Evolutionary conservation across 2,888 invertebrate species (phyloP).

Genomic region (Polia nebulosa): DNA sequence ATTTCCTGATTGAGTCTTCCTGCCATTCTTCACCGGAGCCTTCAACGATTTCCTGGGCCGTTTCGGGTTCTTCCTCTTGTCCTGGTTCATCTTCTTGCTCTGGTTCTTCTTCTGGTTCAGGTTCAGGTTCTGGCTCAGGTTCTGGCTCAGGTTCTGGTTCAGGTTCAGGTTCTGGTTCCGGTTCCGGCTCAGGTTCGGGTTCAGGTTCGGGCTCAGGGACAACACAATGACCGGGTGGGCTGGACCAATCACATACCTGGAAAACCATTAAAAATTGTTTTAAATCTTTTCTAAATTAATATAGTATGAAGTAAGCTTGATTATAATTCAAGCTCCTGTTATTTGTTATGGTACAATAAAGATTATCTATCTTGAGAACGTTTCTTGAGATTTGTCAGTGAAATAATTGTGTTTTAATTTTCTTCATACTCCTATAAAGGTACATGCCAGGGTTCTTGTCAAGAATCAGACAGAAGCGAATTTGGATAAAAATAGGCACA

Average conservation of each 20-base stretch:
- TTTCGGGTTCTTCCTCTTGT: slow-evolving; percentile 34
- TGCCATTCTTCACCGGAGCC: slow-evolving; percentile 72
- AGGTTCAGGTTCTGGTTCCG: slow-evolving; percentile 76
- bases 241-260: slow-evolving; percentile 84
- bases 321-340: too few species aligned
- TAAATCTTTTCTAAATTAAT: too few species aligned
- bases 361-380: too few species aligned
- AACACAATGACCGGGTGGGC: slow-evolving; percentile 77
- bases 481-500: too few species aligned
- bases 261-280: slow-evolving; percentile 25
- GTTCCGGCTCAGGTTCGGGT: slow-evolving; percentile 78
- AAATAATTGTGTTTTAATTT: not conserved
- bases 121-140: slow-evolving; percentile 79
- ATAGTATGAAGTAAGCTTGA: too few species aligned
- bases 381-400: too few species aligned
- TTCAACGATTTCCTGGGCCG: slow-evolving; percentile 49
- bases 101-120: slow-evolving; percentile 78
- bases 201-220: slow-evolving; percentile 79
- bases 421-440: not conserved
- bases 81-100: slow-evolving; percentile 79
- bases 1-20: slow-evolving; percentile 66
- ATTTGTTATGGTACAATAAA: too few species aligned
- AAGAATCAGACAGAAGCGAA: too few species aligned
- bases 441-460: too few species aligned
- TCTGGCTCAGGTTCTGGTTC: slow-evolving; percentile 77